phyloP scores from a whole-genome alignment of 2,113 vertebrate species.

The Tringa solitaria region DNA sequence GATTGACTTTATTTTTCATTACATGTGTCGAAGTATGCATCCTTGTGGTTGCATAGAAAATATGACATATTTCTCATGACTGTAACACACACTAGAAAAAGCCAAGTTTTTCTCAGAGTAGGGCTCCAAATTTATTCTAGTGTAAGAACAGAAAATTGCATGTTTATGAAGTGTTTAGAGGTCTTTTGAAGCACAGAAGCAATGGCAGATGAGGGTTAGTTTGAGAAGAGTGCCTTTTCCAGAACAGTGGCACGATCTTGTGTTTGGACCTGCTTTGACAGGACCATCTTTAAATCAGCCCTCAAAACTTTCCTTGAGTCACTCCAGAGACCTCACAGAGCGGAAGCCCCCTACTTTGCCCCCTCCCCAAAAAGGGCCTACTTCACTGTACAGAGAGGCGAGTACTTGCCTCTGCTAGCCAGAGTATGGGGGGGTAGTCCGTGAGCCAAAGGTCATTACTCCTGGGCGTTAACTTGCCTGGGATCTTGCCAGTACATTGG shows the following conservation, averaged over 20 bases:
- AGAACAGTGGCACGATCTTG: background rate
- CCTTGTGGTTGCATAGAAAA: background rate
- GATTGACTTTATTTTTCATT: background rate
- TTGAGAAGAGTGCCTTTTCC: background rate
- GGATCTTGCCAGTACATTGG: background rate
- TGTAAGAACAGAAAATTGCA: background rate
- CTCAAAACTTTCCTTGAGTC: background rate
- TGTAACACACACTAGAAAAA: background rate
- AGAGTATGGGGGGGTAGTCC: background rate
- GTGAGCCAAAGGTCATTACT: background rate
- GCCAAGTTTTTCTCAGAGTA: background rate
- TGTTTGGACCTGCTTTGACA: background rate
- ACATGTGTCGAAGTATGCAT: background rate
- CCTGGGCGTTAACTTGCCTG: background rate
- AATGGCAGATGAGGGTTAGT: background rate
- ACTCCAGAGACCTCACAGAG: background rate
- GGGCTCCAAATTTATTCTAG: background rate
- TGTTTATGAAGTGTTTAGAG: background rate
- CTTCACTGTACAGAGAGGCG: background rate
- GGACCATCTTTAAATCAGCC: background rate
- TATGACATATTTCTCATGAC: background rate
- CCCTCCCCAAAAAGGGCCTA: too few relatives aligned
- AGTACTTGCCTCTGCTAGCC: background rate
- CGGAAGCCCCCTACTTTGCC: rapidly evolving
- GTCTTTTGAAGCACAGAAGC: background rate